Evolutionary conservation across 2,888 invertebrate genomes (phyloP).

Genomic region (Biston betularia): DNA sequence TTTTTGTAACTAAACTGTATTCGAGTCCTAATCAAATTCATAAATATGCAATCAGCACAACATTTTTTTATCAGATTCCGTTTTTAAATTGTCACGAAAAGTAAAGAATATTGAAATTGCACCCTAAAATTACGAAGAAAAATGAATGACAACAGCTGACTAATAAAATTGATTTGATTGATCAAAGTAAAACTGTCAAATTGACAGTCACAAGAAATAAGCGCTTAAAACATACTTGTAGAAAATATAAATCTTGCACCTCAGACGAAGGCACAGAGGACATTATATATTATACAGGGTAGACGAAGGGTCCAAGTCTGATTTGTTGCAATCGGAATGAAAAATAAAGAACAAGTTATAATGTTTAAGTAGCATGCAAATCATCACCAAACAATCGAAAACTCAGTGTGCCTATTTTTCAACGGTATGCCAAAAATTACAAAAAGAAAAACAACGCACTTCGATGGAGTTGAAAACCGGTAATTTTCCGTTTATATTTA

Average conservation of each 20-base stretch:
- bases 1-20: constrained; percentile 16
- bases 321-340: no score
- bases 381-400: not conserved
- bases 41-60: constrained; percentile 9
- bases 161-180: not conserved
- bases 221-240: no score
- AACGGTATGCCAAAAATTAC: no score
- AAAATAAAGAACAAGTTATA: not conserved
- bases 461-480: constrained; percentile 26
- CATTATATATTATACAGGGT: no score
- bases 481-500: constrained; percentile 9
- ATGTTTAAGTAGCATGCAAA: not conserved
- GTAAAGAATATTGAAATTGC: not conserved
- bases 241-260: no score
- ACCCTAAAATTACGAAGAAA: constrained; percentile 4
- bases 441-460: not conserved
- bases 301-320: no score
- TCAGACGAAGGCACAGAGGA: no score
- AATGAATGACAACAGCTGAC: constrained; percentile 11
- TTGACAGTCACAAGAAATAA: no score
- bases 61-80: not conserved
- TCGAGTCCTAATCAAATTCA: not conserved
- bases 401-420: no score
- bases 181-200: no score
- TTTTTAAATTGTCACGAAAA: not conserved